Evolutionary conservation across 2,888 invertebrate species (phyloP).

Genomic region (Bugulina stolonifera): DNA sequence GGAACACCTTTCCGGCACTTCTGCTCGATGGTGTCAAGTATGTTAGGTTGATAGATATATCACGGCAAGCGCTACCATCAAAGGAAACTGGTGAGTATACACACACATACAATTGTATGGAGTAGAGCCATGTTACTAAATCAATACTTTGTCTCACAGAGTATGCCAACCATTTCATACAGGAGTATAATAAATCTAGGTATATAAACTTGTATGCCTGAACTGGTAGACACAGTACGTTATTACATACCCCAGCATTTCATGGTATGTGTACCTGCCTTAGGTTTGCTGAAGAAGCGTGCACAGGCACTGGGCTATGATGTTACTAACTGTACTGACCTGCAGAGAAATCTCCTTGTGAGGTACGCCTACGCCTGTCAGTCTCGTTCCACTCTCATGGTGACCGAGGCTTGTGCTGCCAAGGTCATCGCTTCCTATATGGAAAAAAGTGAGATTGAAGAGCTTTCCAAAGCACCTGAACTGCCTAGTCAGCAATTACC

Average conservation of each 20-base stretch:
- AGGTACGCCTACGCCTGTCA: conserved; percentile 51
- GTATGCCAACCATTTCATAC: too few relatives aligned
- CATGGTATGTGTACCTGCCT: background rate
- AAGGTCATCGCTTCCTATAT: conserved; percentile 50
- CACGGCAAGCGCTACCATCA: conserved; percentile 51
- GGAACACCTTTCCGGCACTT: conserved; percentile 52
- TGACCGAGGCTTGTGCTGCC: conserved; percentile 46
- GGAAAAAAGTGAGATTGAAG: conserved; percentile 31
- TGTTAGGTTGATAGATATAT: conserved; percentile 51
- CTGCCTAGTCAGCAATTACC: background rate
- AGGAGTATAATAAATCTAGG: too few relatives aligned
- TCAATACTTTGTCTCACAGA: too few relatives aligned
- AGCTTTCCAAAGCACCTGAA: conserved; percentile 16
- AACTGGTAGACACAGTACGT: too few relatives aligned
- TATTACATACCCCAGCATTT: too few relatives aligned
- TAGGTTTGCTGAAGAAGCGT: conserved; percentile 49
- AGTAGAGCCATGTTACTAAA: too few relatives aligned
- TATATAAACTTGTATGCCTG: too few relatives aligned
- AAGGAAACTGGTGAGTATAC: conserved; percentile 47
- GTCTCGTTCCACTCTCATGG: conserved; percentile 49
- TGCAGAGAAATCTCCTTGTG: conserved; percentile 52
- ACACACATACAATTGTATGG: too few relatives aligned
- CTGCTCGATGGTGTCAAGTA: conserved; percentile 45
- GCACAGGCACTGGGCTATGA: conserved; percentile 47
- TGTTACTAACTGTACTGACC: conserved; percentile 49